Conservation (phyloP, 2,113 vertebrate genomes). For the Micromys minutus region DNA sequence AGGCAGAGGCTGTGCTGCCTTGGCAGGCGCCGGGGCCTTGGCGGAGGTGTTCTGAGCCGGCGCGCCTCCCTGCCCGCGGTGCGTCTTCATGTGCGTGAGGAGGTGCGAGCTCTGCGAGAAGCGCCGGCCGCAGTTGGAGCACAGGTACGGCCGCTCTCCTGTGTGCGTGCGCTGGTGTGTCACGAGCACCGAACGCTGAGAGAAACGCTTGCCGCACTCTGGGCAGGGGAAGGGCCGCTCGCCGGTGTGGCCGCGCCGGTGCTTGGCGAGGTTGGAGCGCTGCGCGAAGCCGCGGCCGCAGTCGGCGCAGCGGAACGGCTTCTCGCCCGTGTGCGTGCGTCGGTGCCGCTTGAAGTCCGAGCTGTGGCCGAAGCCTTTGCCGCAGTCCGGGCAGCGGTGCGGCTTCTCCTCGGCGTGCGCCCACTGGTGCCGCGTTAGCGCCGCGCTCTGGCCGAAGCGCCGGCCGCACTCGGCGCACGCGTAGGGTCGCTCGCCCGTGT, state of each 20-base stretch:
- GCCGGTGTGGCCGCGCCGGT: slow-evolving; percentile 79
- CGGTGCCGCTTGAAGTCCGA: slow-evolving; percentile 81
- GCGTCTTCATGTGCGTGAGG: slow-evolving; percentile 81
- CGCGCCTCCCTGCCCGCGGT: slow-evolving; percentile 7
- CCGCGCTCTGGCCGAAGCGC: slow-evolving; percentile 86
- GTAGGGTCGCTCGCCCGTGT: slow-evolving; percentile 87
- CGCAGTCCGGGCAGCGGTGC: slow-evolving; percentile 81
- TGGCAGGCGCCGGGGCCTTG: not conserved
- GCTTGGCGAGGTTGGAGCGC: slow-evolving; percentile 81
- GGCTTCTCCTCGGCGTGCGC: slow-evolving; percentile 83
- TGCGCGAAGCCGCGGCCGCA: slow-evolving; percentile 80
- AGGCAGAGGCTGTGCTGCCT: not conserved
- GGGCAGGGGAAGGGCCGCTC: slow-evolving; percentile 80
- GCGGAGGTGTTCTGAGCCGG: not conserved
- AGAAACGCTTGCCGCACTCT: slow-evolving; percentile 80
- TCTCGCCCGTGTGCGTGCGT: slow-evolving; percentile 80
- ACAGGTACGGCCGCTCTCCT: slow-evolving; percentile 79
- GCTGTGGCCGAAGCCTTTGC: slow-evolving; percentile 81
- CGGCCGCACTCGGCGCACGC: slow-evolving; percentile 88
- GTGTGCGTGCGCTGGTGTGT: slow-evolving; percentile 81
- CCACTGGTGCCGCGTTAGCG: slow-evolving; percentile 86
- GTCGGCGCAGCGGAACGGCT: slow-evolving; percentile 79
- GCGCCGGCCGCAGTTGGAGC: slow-evolving; percentile 75
- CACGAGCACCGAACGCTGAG: slow-evolving; percentile 80
- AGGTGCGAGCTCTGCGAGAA: slow-evolving; percentile 81